Evolutionary conservation across 2,113 vertebrate species (phyloP), one percentile per base, ranked within the genome.

Genomic region (Phaetusa simplex): DNA sequence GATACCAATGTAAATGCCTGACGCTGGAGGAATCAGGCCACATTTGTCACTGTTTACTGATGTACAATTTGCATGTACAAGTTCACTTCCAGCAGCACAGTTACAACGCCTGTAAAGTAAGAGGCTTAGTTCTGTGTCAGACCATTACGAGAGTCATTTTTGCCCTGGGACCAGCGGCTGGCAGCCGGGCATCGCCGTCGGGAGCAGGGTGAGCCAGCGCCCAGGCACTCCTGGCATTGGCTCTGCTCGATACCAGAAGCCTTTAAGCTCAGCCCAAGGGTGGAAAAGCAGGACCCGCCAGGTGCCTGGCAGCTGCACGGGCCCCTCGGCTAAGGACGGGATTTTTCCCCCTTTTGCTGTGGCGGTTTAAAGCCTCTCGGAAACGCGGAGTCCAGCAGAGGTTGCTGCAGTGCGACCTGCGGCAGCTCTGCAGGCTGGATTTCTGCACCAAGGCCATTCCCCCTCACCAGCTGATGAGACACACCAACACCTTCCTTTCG

Each of bases 231-330:
- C 29, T 32, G 38, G 43, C 58, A 40, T 12, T n/a, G 18, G 36
- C 11, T 8, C 34, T 80, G 18, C 64, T 49, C 43, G 3, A 5
- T 12, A 59, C 6, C 43, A 52, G 36, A 5, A 45, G 45, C 71
- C 67, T 86, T 47, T 27, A 18, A 55, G 36, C 21, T 65, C 62
- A 56, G 83, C 34, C 43, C 14, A 27, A 36, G 67, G 49, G 34
- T 1, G 1, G 17, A 32, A 12, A 50, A 58, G 43, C 15, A 21
- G 24, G 15, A 36, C 6, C 4, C 0, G 4, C 7, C 2, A 1
- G 1, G 0, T 29, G 32, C 4, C 1, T 7, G 34, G 14, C 24
- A 55, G n/a, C 58, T 17, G 14, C 40, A 21, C 0, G 0, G 11
- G 8, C 8, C 30, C 26, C 19, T 59, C 11, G 4, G 18, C 1